A percentile compares a stretch with the other conserved stretches of the same genome.
Evolutionary conservation across 2,888 invertebrate genomes (phyloP).

Genomic region (Morpho deidamia): DNA sequence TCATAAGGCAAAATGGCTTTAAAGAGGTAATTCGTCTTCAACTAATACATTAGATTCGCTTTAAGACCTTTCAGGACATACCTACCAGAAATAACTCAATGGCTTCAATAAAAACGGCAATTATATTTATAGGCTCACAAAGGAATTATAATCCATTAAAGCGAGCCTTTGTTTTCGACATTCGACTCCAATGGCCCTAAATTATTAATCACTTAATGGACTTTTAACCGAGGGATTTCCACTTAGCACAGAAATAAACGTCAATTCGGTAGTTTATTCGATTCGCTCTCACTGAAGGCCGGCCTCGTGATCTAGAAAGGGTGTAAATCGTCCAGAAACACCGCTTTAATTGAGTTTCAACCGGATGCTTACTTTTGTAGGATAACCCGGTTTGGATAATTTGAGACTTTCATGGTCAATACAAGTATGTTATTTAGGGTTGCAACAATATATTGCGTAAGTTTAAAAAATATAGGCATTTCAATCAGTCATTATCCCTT

Average conservation of each 20-base stretch:
- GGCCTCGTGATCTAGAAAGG: not conserved
- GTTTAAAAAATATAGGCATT: too few species aligned
- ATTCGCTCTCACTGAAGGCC: conserved; percentile 1
- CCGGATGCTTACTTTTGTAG: too few species aligned
- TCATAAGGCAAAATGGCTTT: too few species aligned
- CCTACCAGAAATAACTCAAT: not conserved
- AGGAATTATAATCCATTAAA: conserved; percentile 5
- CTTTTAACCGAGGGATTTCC: conserved; percentile 13
- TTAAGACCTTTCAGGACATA: too few species aligned
- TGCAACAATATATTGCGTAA: too few species aligned
- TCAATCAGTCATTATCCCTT: too few species aligned
- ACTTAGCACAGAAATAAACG: conserved; percentile 14
- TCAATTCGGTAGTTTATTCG: conserved; percentile 15
- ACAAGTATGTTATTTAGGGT: too few species aligned
- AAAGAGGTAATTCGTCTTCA: too few species aligned
- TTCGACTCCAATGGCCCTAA: conserved; percentile 13
- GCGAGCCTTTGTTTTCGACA: conserved; percentile 13
- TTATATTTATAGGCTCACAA: not conserved
- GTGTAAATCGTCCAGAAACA: not conserved
- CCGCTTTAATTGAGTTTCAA: not conserved
- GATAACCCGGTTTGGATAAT: too few species aligned
- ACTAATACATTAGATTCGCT: too few species aligned
- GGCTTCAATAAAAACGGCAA: not conserved
- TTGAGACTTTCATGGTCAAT: too few species aligned
- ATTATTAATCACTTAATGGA: conserved; percentile 27